A percentile compares a stretch with the other conserved stretches of the same genome.
phyloP scores from a whole-genome alignment of 2,113 vertebrate genomes.

The Eurystomus gularis region DNA sequence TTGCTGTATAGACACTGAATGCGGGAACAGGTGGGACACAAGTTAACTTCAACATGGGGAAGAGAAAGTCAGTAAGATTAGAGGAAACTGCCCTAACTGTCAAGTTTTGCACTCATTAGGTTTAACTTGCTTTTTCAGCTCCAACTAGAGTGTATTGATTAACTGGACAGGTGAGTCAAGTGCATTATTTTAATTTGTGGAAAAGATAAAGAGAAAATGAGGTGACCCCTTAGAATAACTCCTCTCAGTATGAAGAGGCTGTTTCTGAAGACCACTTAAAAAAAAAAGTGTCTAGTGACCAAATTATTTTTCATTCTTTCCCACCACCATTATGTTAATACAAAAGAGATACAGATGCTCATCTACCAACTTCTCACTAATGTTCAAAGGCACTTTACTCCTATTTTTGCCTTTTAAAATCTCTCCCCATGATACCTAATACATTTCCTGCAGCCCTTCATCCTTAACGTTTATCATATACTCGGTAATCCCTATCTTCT shows the following conservation, averaged over 20 bases:
- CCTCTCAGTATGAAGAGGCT: background rate
- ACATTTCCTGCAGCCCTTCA: background rate
- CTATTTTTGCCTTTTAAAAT: constrained; percentile 22
- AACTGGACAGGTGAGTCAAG: background rate
- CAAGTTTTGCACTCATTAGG: background rate
- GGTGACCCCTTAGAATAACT: background rate
- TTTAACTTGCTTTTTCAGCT: background rate
- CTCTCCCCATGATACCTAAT: background rate
- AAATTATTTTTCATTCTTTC: background rate
- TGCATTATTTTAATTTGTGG: background rate
- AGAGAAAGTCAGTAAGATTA: background rate
- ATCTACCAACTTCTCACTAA: background rate
- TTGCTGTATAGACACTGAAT: background rate
- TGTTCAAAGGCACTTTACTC: background rate
- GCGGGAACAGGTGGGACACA: background rate
- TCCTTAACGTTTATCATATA: background rate
- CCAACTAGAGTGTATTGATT: background rate
- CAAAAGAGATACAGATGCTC: background rate
- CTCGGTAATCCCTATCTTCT: background rate
- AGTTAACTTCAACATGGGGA: background rate
- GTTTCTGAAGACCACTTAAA: background rate
- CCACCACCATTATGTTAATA: background rate
- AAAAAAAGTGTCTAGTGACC: background rate
- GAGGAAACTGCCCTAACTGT: background rate
- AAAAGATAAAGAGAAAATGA: background rate